phyloP scores from a whole-genome alignment of 37 sponge, comb jelly and placozoan species.

The Beroe forskalii region DNA sequence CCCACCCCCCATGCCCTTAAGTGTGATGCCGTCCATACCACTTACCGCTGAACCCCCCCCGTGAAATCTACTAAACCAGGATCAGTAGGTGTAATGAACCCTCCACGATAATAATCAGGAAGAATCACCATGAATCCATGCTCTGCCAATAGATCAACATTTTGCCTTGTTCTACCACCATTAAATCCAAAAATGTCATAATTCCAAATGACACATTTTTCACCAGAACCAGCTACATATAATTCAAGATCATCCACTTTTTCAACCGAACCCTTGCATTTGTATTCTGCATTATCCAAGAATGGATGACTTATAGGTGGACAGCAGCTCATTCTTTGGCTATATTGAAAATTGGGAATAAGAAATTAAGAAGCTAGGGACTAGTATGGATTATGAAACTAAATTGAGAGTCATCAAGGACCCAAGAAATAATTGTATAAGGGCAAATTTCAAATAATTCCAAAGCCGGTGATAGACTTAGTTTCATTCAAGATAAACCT shows the following conservation, averaged over 20 bases:
- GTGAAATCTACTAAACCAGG: constrained; percentile 46
- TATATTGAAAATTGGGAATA: too few species aligned
- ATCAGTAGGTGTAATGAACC: background rate
- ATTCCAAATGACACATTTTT: constrained; percentile 55
- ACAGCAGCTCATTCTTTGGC: constrained; percentile 27
- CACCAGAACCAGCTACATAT: constrained; percentile 61
- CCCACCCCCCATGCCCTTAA: too few species aligned
- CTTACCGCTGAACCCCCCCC: too few species aligned
- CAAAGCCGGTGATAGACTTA: background rate
- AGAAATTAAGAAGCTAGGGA: too few species aligned
- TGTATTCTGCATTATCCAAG: constrained; percentile 35
- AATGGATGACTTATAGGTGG: constrained; percentile 6
- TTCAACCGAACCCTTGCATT: constrained; percentile 35
- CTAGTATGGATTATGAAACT: too few species aligned
- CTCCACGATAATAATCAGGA: constrained; percentile 56
- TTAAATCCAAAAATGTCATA: constrained; percentile 60
- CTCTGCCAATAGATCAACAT: background rate
- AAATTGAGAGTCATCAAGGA: too few species aligned
- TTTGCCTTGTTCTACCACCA: constrained; percentile 59
- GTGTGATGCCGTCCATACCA: too few species aligned
- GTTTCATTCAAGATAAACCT: too few species aligned
- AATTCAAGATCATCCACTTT: constrained; percentile 54
- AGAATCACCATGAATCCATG: constrained; percentile 39
- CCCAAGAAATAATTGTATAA: too few species aligned
- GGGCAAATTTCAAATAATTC: too few species aligned